Base-by-base conservation (phyloP, 1,140 invertebrate species). In the Pogonomyrmex californicus region DNA sequence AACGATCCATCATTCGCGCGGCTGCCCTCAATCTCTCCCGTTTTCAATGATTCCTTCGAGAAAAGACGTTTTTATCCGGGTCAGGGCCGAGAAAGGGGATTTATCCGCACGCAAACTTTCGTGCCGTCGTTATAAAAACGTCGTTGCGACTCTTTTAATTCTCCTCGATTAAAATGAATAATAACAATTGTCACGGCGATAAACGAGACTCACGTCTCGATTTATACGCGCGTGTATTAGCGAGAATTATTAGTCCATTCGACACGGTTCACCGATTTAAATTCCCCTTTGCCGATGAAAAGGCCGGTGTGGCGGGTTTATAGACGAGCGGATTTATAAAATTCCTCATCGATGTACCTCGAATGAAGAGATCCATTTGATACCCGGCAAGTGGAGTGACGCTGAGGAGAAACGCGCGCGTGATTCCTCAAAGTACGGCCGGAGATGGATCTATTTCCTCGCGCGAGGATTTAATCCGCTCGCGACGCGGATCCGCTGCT, bases 371-470 rank as follows among this genome's bases (percentile, higher is more conserved):
- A 73, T 83, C 54, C 68, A 54, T 60, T 83, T 23, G 68, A 73
- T 49, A 73, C n/a, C 1, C 12, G 54, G 41, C 41, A 49, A 60
- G 79, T 73, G 30, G 23, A 41, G 54, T 30, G 49, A 73, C 23
- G 23, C 41, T n/a, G 68, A 75, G 38, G 54, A 83, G 66, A n/a
- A 73, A 83, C 10, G 10, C 30, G 41, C 41, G 41, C 38, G 4
- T 68, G 36, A 68, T n/a, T 71, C n/a, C 56, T 60, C 66, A 54
- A 86, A 70, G 83, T 66, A 70, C 12, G 12, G 12, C 49, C 68
- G 88, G 88, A 90, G 81, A 90, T 87, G 79, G 58, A 65, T 33
- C 77, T 63, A 89, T 90, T 90, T 90, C 88, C 88, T 44, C 30
- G 14, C 38, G 56, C 54, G 33, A 86, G 56, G n/a, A 75, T 86